Evolutionary conservation across 2,888 invertebrate genomes (phyloP).

Genomic region (Hemistola chrysoprasaria): DNA sequence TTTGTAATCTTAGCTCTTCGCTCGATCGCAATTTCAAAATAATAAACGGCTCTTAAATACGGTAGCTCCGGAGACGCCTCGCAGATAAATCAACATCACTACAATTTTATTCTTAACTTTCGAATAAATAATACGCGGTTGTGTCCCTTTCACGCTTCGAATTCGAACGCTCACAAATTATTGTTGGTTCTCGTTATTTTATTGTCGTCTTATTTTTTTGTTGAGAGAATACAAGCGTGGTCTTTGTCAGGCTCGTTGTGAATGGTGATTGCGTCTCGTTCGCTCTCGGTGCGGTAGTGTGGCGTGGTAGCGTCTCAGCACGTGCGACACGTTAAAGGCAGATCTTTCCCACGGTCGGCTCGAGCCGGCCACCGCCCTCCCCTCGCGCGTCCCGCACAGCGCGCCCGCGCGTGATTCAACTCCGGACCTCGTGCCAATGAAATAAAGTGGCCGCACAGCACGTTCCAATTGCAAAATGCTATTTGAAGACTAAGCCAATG

Average conservation of each 20-base stretch:
- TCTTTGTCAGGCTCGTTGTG: constrained; percentile 13
- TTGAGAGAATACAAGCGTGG: constrained; percentile 27
- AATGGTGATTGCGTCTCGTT: constrained; percentile 46
- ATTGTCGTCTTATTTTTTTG: constrained; percentile 46
- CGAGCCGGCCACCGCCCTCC: constrained; percentile 50
- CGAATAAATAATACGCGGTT: constrained; percentile 56
- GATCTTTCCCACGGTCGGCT: constrained; percentile 79
- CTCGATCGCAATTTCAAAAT: constrained; percentile 54
- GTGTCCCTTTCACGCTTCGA: constrained; percentile 67
- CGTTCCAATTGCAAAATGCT: constrained; percentile 76
- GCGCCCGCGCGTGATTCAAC: constrained; percentile 61
- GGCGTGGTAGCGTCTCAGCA: constrained; percentile 66
- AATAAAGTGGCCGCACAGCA: constrained; percentile 75
- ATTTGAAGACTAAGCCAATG: constrained; percentile 57
- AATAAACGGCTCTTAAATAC: constrained; percentile 63
- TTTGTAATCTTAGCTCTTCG: constrained; percentile 48
- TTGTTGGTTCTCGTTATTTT: constrained; percentile 73
- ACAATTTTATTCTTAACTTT: constrained; percentile 67
- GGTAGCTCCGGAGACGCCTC: constrained; percentile 61
- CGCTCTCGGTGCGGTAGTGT: constrained; percentile 51
- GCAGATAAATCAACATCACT: constrained; percentile 71
- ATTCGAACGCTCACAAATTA: constrained; percentile 77
- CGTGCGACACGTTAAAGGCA: constrained; percentile 82
- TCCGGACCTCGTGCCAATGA: constrained; percentile 66
- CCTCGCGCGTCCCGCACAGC: constrained; percentile 38